A percentile compares a stretch with the other conserved stretches of the same genome.
Evolutionary conservation across 30 jellyfish, hydroid and myxozoan species (phyloP).

Genomic region (Pseudorhiza aurosa): DNA sequence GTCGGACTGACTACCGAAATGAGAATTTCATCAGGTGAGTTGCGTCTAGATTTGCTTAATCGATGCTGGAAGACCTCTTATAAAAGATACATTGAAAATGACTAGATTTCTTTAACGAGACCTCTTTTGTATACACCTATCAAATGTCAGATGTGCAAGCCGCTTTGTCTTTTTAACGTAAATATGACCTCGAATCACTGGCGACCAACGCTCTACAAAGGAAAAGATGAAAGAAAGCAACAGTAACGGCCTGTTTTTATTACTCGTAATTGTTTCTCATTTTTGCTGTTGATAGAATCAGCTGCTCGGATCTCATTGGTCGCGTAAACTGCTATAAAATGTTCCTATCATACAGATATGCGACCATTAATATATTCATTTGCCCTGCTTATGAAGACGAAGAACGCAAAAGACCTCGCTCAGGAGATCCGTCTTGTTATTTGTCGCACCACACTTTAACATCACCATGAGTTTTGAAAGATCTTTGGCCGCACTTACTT

Average conservation of each 20-base stretch:
- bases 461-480: not conserved
- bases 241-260: constrained; percentile 44
- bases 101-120: constrained; percentile 8
- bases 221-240: constrained; percentile 7
- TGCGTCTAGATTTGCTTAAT: constrained; percentile 16
- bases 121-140: constrained; percentile 35
- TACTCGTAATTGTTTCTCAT: constrained; percentile 34
- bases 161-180: constrained; percentile 47
- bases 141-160: constrained; percentile 36
- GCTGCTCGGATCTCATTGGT: constrained; percentile 45
- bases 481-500: too few relatives aligned
- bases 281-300: not conserved
- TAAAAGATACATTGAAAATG: constrained; percentile 55
- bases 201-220: constrained; percentile 11
- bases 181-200: constrained; percentile 55
- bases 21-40: constrained; percentile 27
- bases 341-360: constrained; percentile 14
- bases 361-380: constrained; percentile 18
- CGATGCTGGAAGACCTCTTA: constrained; percentile 26
- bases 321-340: constrained; percentile 1
- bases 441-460: not conserved
- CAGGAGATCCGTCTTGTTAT: not conserved
- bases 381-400: not conserved
- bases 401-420: not conserved
- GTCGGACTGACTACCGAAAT: constrained; percentile 39